These are phyloP conservation scores for Rhinoderma darwinii DNA, from an alignment of 2,113 vertebrate species.

Conservation along the genomic window DNA sequence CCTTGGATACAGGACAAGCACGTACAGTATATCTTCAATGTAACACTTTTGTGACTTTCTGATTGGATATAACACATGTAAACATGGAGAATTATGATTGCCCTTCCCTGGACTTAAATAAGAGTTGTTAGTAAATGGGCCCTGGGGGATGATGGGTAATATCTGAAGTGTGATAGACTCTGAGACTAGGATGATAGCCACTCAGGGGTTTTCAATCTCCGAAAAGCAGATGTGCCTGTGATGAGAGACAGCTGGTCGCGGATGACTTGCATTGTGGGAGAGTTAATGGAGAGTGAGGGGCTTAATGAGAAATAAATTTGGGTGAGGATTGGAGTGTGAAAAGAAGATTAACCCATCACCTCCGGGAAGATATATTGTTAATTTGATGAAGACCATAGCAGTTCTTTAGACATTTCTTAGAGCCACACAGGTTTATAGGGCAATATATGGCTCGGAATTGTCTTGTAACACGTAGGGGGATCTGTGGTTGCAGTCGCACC, in stretches of 20 bases:
- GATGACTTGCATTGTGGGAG: slow-evolving; percentile 14
- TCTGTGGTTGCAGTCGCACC: no score
- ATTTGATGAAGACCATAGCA: no score
- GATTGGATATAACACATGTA: background rate
- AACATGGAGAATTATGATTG: background rate
- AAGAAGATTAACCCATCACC: background rate
- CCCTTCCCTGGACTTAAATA: background rate
- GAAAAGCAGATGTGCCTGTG: slow-evolving; percentile 8
- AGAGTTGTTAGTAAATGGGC: background rate
- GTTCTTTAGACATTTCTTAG: no score
- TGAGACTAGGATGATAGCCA: background rate
- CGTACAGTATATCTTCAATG: background rate
- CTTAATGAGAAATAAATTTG: slow-evolving; percentile 7
- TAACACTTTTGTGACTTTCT: background rate
- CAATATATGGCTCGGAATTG: no score
- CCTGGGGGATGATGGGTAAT: background rate
- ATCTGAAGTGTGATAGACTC: background rate
- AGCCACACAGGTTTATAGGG: no score
- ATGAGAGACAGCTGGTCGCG: slow-evolving; percentile 19
- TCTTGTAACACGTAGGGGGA: no score
- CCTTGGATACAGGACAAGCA: no score
- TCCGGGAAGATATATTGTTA: background rate
- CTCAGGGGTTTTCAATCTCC: background rate
- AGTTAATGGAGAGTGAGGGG: slow-evolving; percentile 33
- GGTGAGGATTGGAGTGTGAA: background rate